Evolutionary conservation across 2,797 vertebrate species (phyloP).

Genomic region (Falco berigora): DNA sequence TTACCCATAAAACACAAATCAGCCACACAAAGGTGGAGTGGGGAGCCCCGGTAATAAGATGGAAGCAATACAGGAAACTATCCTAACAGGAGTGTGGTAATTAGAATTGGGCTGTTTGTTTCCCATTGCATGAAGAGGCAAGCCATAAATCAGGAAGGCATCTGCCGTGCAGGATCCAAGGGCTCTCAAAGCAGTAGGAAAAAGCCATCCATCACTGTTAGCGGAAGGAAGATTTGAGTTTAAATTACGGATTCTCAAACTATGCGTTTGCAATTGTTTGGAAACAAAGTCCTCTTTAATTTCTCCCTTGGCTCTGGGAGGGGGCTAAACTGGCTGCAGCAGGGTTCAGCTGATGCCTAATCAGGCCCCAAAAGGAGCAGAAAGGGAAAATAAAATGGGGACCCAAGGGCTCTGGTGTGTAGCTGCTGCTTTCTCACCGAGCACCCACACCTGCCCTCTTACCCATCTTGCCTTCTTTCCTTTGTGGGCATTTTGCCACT

Average conservation of each 20-base stretch:
- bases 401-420: background rate
- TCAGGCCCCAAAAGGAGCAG: background rate
- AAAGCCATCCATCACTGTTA: constrained; percentile 35
- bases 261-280: background rate
- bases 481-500: background rate
- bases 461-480: background rate
- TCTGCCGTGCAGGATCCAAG: background rate
- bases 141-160: constrained; percentile 41
- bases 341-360: background rate
- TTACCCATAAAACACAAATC: background rate
- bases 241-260: constrained; percentile 12
- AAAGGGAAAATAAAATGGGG: background rate
- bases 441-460: background rate
- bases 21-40: background rate
- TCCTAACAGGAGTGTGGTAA: background rate
- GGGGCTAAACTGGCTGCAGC: background rate
- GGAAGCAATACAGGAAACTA: background rate
- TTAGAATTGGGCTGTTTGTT: constrained; percentile 1
- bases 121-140: background rate
- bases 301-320: background rate
- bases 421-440: background rate
- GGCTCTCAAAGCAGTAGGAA: constrained; percentile 31
- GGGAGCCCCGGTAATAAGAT: background rate
- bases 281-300: constrained; percentile 18
- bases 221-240: background rate